Base-by-base conservation (phyloP, 2,113 vertebrate species). In the Reinhardtius hippoglossoides region DNA sequence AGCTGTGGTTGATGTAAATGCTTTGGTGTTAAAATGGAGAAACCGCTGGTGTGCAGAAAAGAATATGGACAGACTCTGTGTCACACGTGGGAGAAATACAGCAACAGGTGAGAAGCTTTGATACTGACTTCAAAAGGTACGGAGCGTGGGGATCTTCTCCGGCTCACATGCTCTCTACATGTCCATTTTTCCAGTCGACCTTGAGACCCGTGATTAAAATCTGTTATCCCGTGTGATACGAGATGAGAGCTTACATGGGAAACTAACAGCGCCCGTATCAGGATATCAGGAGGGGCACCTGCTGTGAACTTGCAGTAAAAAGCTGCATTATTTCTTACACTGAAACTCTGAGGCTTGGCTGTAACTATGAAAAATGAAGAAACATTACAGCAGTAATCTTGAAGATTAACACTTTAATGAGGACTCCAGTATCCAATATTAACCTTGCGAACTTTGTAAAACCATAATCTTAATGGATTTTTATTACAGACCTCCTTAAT, bases 31-130 rank as follows among this genome's bases (percentile, higher is more conserved):
- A 27, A 40, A 67, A 26, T 12, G 2, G 3, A 44, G 1, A 65
- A 56, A 37, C 13, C 7, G 12, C 24, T 44, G 20, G 3, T 44
- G 35, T 56, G 37, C 3, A 5, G 48, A 56, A 27, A n/a, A 27
- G 54, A 2, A 46, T 62, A 67, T 37, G 0, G 7, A 24, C 35
- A 20, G 23, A 35, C 13, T 44, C 10, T 3, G 67, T 72, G 59
- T 50, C 15, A 59, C 2, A 23, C 6, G 14, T 57, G 62, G 57
- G 31, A 70, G 71, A 59, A 67, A 68, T 21, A 26, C 27, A 2
- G 64, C 71, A 63, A 85, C 37, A 61, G 66, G 71, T 78, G 23
- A 67, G 74, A 18, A 18, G 26, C 76, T 82, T 84, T 67, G 78
- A 88, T 78, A 68, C 35, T 3, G 16, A 78, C 64, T 80, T 77